A percentile compares a stretch with the other conserved stretches of the same genome.
Evolutionary conservation across 2,888 invertebrate species (phyloP).

Genomic region (Calameuta filiformis): DNA sequence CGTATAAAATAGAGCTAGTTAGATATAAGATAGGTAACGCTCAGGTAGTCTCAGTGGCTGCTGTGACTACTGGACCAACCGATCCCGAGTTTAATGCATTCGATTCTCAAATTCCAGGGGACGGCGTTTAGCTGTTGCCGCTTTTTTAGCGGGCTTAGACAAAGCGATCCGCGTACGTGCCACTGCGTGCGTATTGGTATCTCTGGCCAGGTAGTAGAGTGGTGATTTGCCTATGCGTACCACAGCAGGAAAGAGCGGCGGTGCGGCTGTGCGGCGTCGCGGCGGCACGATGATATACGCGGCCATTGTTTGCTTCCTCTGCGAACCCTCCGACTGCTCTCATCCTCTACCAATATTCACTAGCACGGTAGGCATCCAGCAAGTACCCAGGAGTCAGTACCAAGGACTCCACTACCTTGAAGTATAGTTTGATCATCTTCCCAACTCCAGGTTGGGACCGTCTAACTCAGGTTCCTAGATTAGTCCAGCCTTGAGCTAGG

Average conservation of each 20-base stretch:
- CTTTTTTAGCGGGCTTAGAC: slow-evolving; percentile 54
- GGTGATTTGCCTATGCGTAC: slow-evolving; percentile 64
- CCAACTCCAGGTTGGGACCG: background rate
- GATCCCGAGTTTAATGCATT: slow-evolving; percentile 41
- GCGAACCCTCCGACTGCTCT: slow-evolving; percentile 9
- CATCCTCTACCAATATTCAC: slow-evolving; percentile 31
- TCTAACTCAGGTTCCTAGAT: background rate
- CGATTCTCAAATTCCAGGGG: slow-evolving; percentile 55
- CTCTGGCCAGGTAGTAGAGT: slow-evolving; percentile 28
- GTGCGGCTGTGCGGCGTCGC: slow-evolving; percentile 42
- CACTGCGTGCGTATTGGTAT: slow-evolving; percentile 19
- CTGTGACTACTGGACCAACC: background rate
- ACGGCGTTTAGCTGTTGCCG: slow-evolving; percentile 47
- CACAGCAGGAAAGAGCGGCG: slow-evolving; percentile 3
- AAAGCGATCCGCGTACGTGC: slow-evolving; percentile 38
- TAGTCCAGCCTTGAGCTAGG: background rate
- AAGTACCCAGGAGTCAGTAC: background rate
- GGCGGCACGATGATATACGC: slow-evolving; percentile 64
- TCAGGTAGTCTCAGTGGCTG: background rate
- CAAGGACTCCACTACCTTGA: background rate
- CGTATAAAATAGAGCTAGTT: background rate
- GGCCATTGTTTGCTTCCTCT: slow-evolving; percentile 57
- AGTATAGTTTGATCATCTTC: background rate
- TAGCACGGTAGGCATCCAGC: background rate
- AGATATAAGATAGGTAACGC: background rate